These are phyloP conservation scores for Turnix velox DNA, from an alignment of 2,113 vertebrate genomes.

Conservation along the genomic window DNA sequence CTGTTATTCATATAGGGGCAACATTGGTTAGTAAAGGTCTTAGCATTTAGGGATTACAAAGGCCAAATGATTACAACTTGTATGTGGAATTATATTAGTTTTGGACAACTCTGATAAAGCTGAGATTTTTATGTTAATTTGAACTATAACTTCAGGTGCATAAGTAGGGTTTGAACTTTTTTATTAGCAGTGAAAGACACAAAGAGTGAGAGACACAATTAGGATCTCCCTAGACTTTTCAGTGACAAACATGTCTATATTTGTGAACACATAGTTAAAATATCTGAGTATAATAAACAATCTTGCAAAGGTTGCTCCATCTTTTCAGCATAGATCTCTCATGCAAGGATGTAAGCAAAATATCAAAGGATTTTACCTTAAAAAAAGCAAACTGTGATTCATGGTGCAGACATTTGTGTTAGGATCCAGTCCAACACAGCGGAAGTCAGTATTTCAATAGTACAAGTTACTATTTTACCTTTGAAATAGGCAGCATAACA, in stretches of 20 bases:
- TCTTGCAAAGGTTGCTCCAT: neutral
- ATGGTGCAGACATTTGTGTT: neutral
- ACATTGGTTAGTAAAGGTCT: neutral
- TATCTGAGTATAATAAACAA: neutral
- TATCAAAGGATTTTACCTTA: neutral
- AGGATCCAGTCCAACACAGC: neutral
- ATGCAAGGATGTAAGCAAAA: neutral
- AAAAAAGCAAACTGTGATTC: neutral
- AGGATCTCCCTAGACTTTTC: neutral
- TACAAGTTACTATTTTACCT: neutral
- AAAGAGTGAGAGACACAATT: neutral
- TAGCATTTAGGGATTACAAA: neutral
- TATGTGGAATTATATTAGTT: neutral
- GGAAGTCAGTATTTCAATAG: neutral
- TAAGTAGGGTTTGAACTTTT: neutral
- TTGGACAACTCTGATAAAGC: neutral
- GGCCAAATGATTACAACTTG: neutral
- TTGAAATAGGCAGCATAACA: neutral
- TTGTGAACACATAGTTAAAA: neutral
- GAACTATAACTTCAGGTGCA: neutral
- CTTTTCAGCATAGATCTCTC: neutral
- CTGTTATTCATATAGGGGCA: slow-evolving; percentile 38
- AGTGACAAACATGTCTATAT: neutral
- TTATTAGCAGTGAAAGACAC: neutral
- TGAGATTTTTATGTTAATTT: neutral